Percentiles rank a stretch among this genome's conserved stretches.
These are phyloP conservation scores for Metopolophium dirhodum DNA, from an alignment of 1,140 invertebrate genomes.

Conservation along the genomic window DNA sequence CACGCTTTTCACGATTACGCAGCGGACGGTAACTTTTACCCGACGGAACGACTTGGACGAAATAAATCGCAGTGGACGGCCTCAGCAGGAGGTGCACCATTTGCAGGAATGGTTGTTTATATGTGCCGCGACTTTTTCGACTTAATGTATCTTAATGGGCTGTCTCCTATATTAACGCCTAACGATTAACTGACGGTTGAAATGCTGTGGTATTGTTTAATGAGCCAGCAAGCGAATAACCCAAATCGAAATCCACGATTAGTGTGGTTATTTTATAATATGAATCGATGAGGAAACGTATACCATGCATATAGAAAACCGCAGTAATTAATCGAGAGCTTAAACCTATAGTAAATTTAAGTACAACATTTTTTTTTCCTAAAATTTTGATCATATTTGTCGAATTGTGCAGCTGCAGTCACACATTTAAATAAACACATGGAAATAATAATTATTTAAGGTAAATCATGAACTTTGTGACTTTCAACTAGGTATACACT, in stretches of 20 bases:
- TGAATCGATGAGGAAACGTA: not conserved
- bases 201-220: not conserved
- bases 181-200: not conserved
- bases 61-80: not conserved
- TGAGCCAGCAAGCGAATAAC: not conserved
- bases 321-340: no score
- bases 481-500: no score
- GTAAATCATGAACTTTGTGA: no score
- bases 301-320: not conserved
- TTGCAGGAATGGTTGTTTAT: not conserved
- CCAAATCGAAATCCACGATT: not conserved
- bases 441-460: no score
- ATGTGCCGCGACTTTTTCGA: not conserved
- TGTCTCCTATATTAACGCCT: not conserved
- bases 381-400: no score
- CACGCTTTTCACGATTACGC: not conserved
- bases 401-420: no score
- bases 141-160: not conserved
- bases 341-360: no score
- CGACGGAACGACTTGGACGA: not conserved
- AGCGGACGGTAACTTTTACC: not conserved
- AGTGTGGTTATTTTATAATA: not conserved
- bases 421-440: no score
- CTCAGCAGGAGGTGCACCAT: not conserved
- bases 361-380: no score